Evolutionary conservation across 2,888 invertebrate species (phyloP).

Genomic region (Ernsta delagoae): DNA sequence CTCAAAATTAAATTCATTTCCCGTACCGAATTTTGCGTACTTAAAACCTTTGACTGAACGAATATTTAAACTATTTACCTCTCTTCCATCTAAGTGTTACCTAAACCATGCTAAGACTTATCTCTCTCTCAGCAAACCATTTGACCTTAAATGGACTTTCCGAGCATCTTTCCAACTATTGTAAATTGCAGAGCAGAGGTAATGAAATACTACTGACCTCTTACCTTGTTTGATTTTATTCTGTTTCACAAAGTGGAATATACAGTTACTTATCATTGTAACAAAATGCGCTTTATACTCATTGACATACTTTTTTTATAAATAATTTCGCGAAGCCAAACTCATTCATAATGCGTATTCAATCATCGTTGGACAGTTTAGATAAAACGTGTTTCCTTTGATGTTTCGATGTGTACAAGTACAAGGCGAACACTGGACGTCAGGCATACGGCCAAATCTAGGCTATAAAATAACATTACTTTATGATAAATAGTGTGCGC

Average conservation of each 20-base stretch:
- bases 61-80: no score
- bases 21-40: no score
- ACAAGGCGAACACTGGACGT: constrained; percentile 39
- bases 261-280: neutral
- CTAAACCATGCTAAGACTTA: no score
- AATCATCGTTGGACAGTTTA: constrained; percentile 26
- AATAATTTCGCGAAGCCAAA: constrained; percentile 4
- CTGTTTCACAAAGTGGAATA: neutral
- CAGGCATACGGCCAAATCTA: constrained; percentile 61
- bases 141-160: neutral
- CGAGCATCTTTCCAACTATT: neutral
- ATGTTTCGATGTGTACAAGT: constrained; percentile 27
- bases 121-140: neutral
- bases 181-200: neutral
- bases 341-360: constrained; percentile 13
- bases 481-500: constrained; percentile 41
- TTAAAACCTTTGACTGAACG: no score
- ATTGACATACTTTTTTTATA: constrained; percentile 20
- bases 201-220: neutral
- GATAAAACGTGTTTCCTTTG: constrained; percentile 24
- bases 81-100: no score
- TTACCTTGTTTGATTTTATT: neutral
- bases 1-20: no score
- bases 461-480: constrained; percentile 54
- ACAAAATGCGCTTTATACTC: neutral